Evolutionary conservation across 2,113 vertebrate species (phyloP).

Genomic region (Baryphthengus martii): DNA sequence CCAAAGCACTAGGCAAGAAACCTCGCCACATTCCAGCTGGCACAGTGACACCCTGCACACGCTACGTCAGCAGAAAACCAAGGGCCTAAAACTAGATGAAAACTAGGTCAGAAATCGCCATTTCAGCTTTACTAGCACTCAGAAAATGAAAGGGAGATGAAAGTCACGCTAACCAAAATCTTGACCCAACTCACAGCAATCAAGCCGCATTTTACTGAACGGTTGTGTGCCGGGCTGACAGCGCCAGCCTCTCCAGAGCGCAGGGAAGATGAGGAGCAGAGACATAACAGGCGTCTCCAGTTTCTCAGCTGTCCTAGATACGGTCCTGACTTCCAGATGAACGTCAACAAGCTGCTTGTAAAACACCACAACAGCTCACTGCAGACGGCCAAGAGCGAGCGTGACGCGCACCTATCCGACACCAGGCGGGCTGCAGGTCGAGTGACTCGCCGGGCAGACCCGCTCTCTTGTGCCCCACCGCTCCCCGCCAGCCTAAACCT

Average conservation of each 20-base stretch:
- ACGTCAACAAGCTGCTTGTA: not conserved
- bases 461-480: not conserved
- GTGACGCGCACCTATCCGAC: not conserved
- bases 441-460: not conserved
- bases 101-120: not conserved
- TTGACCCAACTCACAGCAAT: not conserved
- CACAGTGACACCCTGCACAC: not conserved
- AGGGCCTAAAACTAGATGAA: not conserved
- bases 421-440: not conserved
- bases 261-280: rapidly evolving
- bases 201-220: not conserved
- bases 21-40: not conserved
- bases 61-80: not conserved
- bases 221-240: not conserved
- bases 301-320: not conserved
- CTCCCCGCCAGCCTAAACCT: not conserved
- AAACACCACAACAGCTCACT: not conserved
- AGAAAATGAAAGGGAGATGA: not conserved
- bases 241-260: not conserved
- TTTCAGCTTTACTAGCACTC: not conserved
- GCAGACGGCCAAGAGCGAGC: not conserved
- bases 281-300: not conserved
- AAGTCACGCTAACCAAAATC: not conserved
- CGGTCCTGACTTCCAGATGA: not conserved
- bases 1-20: not conserved